phyloP scores from a whole-genome alignment of 2,888 invertebrate species.

The Epistrophe grossulariae region DNA sequence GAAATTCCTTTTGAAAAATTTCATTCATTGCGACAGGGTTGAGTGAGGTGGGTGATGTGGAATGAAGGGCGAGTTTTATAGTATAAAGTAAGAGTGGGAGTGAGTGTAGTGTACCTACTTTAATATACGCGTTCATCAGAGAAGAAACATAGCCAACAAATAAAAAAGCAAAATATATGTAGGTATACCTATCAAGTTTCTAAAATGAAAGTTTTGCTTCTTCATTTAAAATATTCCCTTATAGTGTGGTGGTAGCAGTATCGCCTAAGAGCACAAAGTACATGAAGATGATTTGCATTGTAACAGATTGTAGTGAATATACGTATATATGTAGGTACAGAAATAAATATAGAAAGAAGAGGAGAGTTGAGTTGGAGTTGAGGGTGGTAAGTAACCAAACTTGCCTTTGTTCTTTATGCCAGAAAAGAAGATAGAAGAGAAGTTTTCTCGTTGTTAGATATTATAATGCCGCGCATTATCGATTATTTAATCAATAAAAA shows the following conservation, averaged over 20 bases:
- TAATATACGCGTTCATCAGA: not conserved
- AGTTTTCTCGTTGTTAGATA: constrained; percentile 37
- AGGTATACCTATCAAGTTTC: constrained; percentile 66
- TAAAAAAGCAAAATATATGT: not conserved
- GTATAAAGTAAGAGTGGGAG: not conserved
- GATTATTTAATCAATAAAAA: constrained; percentile 75
- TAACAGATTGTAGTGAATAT: constrained; percentile 70
- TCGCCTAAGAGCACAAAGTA: constrained; percentile 62
- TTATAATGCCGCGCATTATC: constrained; percentile 68
- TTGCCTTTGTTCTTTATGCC: constrained; percentile 59
- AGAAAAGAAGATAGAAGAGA: not conserved
- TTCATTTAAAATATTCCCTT: constrained; percentile 52
- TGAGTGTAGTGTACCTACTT: constrained; percentile 37
- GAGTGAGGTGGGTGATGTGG: not conserved
- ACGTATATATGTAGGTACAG: not conserved
- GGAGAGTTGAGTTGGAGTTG: not conserved
- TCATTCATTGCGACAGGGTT: constrained; percentile 54
- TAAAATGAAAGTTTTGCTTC: constrained; percentile 71
- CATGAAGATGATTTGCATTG: constrained; percentile 72
- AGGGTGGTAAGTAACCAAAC: constrained; percentile 27
- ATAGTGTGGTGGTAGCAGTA: constrained; percentile 7
- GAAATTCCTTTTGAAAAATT: constrained; percentile 61
- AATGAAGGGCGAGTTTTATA: not conserved
- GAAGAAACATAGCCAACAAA: not conserved
- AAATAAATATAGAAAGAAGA: not conserved